phyloP scores from a whole-genome alignment of 1,140 invertebrate genomes.

The Drosophila lacertosa region DNA sequence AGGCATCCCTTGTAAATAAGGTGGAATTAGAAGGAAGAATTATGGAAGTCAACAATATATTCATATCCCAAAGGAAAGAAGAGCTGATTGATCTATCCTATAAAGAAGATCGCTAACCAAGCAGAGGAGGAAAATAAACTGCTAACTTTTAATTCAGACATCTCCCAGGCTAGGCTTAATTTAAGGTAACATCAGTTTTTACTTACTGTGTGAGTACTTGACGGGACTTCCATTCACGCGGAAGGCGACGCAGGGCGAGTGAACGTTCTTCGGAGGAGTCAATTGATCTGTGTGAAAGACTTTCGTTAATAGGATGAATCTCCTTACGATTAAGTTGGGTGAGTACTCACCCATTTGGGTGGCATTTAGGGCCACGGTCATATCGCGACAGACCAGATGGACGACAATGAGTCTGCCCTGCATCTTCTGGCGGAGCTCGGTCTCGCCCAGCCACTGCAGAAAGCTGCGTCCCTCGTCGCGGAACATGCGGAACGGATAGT shows the following conservation, averaged over 20 bases:
- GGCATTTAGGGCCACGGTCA: slow-evolving; percentile 85
- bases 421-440: slow-evolving; percentile 88
- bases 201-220: slow-evolving; percentile 88
- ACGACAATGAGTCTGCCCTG: slow-evolving; percentile 92
- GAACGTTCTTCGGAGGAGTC: slow-evolving; percentile 85
- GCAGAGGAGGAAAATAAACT: too few species aligned
- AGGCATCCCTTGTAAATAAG: too few species aligned
- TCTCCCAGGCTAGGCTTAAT: too few species aligned
- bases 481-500: slow-evolving; percentile 92
- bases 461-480: slow-evolving; percentile 92
- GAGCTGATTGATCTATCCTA: too few species aligned
- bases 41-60: too few species aligned
- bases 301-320: background rate
- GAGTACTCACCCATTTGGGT: slow-evolving; percentile 65
- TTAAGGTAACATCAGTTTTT: background rate
- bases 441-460: slow-evolving; percentile 93
- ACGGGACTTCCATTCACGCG: slow-evolving; percentile 91
- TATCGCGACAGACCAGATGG: slow-evolving; percentile 91
- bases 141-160: too few species aligned
- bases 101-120: too few species aligned
- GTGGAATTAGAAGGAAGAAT: too few species aligned
- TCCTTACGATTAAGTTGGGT: background rate
- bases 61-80: too few species aligned
- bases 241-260: slow-evolving; percentile 93
- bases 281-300: slow-evolving; percentile 46